These are phyloP conservation scores for Bungarus multicinctus DNA, from an alignment of 2,113 vertebrate genomes.

Conservation along the genomic window DNA sequence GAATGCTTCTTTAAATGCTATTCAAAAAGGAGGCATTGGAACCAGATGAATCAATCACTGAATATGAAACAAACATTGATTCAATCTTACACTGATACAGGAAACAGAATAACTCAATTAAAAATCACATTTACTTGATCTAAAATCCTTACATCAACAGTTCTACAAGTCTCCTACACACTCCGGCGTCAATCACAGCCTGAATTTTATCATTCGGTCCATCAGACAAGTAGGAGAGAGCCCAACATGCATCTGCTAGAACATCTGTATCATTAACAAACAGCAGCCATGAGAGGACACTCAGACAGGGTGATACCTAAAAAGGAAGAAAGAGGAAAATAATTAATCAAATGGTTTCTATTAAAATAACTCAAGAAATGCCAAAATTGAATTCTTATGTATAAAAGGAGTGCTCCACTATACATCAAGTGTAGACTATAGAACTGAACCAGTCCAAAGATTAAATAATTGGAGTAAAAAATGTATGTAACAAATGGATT, in stretches of 20 bases:
- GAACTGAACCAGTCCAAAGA: not conserved
- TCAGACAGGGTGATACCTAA: slow-evolving; percentile 95
- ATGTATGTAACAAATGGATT: not conserved
- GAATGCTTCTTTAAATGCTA: not conserved
- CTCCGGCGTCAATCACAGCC: slow-evolving; percentile 96
- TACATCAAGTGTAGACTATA: not conserved
- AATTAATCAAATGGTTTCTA: not conserved
- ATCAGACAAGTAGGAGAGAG: slow-evolving; percentile 94
- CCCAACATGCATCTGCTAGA: slow-evolving; percentile 96
- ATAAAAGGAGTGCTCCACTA: not conserved
- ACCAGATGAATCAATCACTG: not conserved
- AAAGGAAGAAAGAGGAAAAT: slow-evolving; percentile 37
- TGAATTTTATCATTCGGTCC: slow-evolving; percentile 99
- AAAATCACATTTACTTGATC: not conserved
- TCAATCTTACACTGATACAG: not conserved
- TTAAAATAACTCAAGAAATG: not conserved
- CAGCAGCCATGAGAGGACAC: slow-evolving; percentile 94
- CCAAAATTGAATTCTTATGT: not conserved
- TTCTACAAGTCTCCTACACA: slow-evolving; percentile 95
- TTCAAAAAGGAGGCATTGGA: not conserved
- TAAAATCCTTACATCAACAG: slow-evolving; percentile 85
- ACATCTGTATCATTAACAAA: slow-evolving; percentile 97
- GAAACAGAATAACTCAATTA: not conserved
- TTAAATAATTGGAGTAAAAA: not conserved
- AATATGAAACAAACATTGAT: not conserved